phyloP scores from a whole-genome alignment of 2,797 vertebrate genomes.

The Hybognathus amarus region DNA sequence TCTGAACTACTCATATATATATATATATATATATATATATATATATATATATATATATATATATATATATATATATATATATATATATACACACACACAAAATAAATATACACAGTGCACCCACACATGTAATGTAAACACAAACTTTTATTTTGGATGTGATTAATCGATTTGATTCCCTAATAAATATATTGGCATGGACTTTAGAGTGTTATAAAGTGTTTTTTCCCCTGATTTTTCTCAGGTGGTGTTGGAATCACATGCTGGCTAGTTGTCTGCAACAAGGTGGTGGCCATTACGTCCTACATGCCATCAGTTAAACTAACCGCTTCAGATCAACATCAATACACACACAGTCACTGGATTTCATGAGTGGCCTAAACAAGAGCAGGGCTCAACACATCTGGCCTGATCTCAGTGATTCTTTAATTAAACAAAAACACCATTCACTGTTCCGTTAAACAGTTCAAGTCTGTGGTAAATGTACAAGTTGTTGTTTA shows the following conservation, averaged over 20 bases:
- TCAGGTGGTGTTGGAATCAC: constrained; percentile 95
- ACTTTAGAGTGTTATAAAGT: not conserved
- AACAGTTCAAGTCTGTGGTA: not conserved
- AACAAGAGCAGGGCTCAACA: not conserved
- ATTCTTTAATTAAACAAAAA: not conserved
- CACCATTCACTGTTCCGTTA: not conserved
- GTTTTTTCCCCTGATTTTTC: not conserved
- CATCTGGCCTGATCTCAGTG: not conserved
- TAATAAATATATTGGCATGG: no score
- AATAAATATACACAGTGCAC: no score
- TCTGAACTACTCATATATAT: no score
- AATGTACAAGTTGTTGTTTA: not conserved
- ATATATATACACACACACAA: no score
- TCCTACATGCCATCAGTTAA: constrained; percentile 88
- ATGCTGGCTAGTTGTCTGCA: constrained; percentile 96
- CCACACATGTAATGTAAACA: no score
- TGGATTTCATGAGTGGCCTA: not conserved
- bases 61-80: no score
- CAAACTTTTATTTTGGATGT: no score
- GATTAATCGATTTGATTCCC: no score
- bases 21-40: no score
- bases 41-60: no score
- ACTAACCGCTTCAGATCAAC: not conserved
- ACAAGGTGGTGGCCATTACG: constrained; percentile 93
- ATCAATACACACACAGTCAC: not conserved